Evolutionary conservation across 2,888 invertebrate species (phyloP).

Genomic region (Dryococelus australis): DNA sequence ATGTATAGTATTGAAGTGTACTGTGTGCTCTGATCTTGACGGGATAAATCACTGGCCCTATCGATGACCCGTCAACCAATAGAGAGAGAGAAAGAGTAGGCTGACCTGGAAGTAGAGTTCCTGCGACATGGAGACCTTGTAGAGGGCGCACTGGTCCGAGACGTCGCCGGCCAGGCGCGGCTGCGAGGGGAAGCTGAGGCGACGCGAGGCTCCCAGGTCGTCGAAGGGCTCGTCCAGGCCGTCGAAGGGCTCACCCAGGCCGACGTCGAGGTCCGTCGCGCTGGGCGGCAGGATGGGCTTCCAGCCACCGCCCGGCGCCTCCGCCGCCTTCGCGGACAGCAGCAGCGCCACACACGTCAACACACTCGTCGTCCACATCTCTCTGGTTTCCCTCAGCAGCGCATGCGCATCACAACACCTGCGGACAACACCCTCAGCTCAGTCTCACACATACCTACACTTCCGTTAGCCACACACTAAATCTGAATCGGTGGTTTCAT

Average conservation of each 20-base stretch:
- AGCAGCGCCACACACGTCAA: background rate
- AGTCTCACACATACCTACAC: too few species aligned
- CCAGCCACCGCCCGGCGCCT: background rate
- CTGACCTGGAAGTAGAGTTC: conserved; percentile 65
- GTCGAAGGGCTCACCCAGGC: background rate
- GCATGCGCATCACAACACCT: background rate
- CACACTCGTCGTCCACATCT: background rate
- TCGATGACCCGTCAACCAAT: too few species aligned
- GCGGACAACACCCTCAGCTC: background rate
- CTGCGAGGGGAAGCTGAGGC: background rate
- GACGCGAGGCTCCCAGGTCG: background rate
- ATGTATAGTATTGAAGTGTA: too few species aligned
- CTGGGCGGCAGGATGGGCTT: background rate
- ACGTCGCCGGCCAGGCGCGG: conserved; percentile 47
- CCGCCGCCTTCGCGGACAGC: background rate
- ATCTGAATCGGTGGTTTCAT: too few species aligned
- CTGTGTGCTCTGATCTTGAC: too few species aligned
- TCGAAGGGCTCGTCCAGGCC: background rate
- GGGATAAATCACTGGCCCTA: too few species aligned
- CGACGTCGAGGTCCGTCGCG: background rate
- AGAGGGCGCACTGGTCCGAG: conserved; percentile 69
- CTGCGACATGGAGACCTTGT: conserved; percentile 73
- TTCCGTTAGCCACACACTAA: too few species aligned
- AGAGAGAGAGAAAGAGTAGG: background rate
- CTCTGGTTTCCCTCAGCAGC: background rate